These are phyloP conservation scores for Noctilio leporinus DNA, from an alignment of 2,113 vertebrate genomes.

Conservation along the genomic window DNA sequence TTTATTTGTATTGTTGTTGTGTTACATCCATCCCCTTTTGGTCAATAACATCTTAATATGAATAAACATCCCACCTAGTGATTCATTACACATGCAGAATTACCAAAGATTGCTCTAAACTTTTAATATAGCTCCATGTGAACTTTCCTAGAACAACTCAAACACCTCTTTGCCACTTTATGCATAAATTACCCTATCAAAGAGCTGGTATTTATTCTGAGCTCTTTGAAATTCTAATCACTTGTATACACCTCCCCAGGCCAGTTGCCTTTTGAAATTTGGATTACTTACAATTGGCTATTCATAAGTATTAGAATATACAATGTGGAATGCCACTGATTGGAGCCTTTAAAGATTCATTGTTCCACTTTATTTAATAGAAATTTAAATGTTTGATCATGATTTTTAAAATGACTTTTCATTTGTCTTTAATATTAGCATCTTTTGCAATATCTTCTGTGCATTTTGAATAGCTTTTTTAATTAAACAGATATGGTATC, in stretches of 20 bases:
- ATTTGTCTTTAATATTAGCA: constrained; percentile 54
- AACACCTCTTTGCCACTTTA: constrained; percentile 79
- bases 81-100: constrained; percentile 38
- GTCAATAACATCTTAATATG: neutral
- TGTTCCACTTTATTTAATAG: constrained; percentile 60
- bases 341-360: constrained; percentile 66
- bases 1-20: too few relatives aligned
- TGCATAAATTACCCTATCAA: constrained; percentile 84
- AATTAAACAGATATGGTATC: constrained; percentile 19
- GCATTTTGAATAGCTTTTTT: constrained; percentile 16
- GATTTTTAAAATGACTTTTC: constrained; percentile 53
- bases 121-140: constrained; percentile 65
- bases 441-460: constrained; percentile 29
- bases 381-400: constrained; percentile 62
- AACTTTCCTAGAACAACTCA: constrained; percentile 79
- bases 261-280: constrained; percentile 79
- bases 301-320: constrained; percentile 76
- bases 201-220: constrained; percentile 82
- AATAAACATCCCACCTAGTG: neutral
- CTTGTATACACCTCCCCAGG: constrained; percentile 80
- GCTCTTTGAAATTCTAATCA: constrained; percentile 86
- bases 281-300: constrained; percentile 81
- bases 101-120: constrained; percentile 69
- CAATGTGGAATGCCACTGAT: constrained; percentile 59
- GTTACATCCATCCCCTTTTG: too few relatives aligned